These are phyloP conservation scores for Enteromius trimaculatus DNA, from an alignment of 2,797 vertebrate genomes.

Conservation along the genomic window DNA sequence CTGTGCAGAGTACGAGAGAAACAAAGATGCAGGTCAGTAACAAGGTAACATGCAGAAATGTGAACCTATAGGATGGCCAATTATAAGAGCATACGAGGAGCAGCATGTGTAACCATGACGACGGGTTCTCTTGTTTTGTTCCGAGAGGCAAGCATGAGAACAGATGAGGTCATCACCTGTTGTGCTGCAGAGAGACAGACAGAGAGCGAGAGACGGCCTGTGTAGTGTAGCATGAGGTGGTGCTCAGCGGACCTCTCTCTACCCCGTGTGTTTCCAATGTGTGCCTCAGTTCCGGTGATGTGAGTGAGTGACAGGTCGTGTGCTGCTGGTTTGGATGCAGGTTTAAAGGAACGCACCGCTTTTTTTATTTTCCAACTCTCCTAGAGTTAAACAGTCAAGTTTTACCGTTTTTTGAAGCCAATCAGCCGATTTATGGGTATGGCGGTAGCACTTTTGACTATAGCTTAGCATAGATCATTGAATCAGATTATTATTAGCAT, in stretches of 20 bases:
- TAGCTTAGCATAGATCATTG: too few species aligned
- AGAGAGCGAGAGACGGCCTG: slow-evolving; percentile 12
- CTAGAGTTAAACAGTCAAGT: too few species aligned
- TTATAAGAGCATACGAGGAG: slow-evolving; percentile 20
- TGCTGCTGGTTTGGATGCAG: slow-evolving; percentile 10
- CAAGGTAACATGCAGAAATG: slow-evolving; percentile 25
- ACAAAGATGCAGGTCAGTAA: neutral
- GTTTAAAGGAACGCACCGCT: too few species aligned
- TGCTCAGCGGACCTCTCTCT: slow-evolving; percentile 29
- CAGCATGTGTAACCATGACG: slow-evolving; percentile 56
- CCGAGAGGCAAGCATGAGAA: slow-evolving; percentile 22
- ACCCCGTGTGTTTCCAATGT: slow-evolving; percentile 20
- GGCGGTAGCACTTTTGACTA: too few species aligned
- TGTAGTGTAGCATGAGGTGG: slow-evolving; percentile 48
- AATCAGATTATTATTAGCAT: too few species aligned
- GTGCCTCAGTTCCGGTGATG: neutral
- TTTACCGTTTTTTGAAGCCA: too few species aligned
- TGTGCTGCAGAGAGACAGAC: slow-evolving; percentile 11
- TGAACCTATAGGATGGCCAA: slow-evolving; percentile 37
- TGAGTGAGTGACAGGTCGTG: slow-evolving; percentile 8
- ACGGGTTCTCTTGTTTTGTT: slow-evolving; percentile 44
- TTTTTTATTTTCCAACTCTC: too few species aligned
- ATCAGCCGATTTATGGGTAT: too few species aligned
- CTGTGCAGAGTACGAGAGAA: slow-evolving; percentile 20
- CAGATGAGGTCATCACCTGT: slow-evolving; percentile 43